phyloP scores from a whole-genome alignment of 1,140 invertebrate genomes.

The Drosophila ohnishii region DNA sequence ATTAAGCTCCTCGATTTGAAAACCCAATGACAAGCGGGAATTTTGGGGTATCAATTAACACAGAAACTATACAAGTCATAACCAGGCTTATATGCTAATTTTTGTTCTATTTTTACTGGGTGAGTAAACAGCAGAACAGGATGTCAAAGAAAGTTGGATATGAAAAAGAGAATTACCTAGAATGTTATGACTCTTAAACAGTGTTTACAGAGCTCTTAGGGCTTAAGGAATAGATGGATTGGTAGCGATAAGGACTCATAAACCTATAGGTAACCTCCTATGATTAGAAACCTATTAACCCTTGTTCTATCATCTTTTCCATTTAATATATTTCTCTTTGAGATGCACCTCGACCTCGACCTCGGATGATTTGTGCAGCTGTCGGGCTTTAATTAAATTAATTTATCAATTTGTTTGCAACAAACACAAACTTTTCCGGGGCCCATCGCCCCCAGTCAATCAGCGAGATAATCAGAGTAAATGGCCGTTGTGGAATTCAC shows the following conservation, averaged over 20 bases:
- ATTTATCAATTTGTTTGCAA: slow-evolving; percentile 68
- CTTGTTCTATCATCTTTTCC: neutral
- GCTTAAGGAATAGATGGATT: slow-evolving; percentile 1
- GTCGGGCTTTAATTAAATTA: slow-evolving; percentile 53
- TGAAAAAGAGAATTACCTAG: neutral
- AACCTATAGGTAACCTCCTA: neutral
- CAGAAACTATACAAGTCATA: neutral
- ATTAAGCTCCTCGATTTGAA: neutral
- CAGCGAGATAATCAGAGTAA: slow-evolving; percentile 44
- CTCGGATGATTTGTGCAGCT: slow-evolving; percentile 11
- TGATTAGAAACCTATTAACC: neutral
- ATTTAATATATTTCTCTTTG: neutral
- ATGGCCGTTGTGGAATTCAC: slow-evolving; percentile 5
- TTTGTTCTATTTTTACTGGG: neutral
- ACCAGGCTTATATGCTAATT: neutral
- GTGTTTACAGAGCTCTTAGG: neutral
- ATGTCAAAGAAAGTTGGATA: slow-evolving; percentile 2
- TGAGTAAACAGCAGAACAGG: slow-evolving; percentile 7
- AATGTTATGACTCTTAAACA: neutral
- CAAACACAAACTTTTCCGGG: slow-evolving; percentile 53
- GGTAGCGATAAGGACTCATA: neutral
- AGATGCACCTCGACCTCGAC: slow-evolving; percentile 21
- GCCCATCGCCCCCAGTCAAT: slow-evolving; percentile 11
- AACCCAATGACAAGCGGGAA: neutral
- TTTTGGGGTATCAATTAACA: neutral